Percentiles rank a stretch among this genome's conserved stretches.
Conservation (phyloP, 2,888 invertebrate species). For the Hydrotaea cyrtoneurina region DNA sequence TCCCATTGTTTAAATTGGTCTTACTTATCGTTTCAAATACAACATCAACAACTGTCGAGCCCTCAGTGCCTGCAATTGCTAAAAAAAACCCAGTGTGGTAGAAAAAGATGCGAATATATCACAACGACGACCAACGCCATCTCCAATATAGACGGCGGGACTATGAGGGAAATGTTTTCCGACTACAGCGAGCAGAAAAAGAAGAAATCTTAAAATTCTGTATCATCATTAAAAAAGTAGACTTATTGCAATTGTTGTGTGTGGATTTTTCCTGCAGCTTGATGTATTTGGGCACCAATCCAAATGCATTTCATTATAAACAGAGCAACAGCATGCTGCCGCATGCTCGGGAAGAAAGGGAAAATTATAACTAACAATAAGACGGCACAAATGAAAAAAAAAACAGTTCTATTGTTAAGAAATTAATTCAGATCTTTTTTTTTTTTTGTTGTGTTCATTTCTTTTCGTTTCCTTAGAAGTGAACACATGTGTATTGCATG, state of each 20-base stretch:
- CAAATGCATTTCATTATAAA: conserved; percentile 70
- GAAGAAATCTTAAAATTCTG: conserved; percentile 45
- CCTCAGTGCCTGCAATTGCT: conserved; percentile 3
- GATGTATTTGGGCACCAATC: conserved; percentile 70
- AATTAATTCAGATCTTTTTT: conserved; percentile 60
- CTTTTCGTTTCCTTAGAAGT: conserved; percentile 56
- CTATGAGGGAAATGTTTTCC: conserved; percentile 36
- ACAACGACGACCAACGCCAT: conserved; percentile 17
- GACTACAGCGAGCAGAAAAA: background rate
- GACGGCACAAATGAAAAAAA: conserved; percentile 22
- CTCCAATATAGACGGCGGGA: conserved; percentile 30
- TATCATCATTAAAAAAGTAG: conserved; percentile 61
- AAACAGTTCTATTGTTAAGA: conserved; percentile 63
- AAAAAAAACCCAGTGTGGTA: conserved; percentile 5
- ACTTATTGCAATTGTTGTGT: conserved; percentile 65
- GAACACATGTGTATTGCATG: conserved; percentile 31
- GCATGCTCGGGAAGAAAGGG: conserved; percentile 48
- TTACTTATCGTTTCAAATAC: conserved; percentile 37
- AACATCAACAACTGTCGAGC: conserved; percentile 3
- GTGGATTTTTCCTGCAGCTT: conserved; percentile 58
- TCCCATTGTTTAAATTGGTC: conserved; percentile 65
- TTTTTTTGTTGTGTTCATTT: conserved; percentile 52
- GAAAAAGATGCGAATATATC: background rate
- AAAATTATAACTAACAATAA: conserved; percentile 20
- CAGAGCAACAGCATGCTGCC: conserved; percentile 55